Conservation (phyloP, 2,797 vertebrate species). For the Chiropotes sagulatus region DNA sequence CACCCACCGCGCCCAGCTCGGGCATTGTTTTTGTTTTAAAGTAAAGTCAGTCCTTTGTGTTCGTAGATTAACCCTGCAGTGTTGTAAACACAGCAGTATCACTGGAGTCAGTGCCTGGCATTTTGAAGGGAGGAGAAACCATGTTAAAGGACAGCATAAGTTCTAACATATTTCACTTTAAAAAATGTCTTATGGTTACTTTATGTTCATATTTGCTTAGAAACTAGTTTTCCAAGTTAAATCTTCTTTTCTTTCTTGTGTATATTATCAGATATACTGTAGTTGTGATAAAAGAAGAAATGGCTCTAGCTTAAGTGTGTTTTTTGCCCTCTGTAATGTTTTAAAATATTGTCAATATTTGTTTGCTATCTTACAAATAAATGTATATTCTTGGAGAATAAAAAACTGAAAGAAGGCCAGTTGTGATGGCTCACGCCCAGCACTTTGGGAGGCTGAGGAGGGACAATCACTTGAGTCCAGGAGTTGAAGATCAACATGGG, state of each 20-base stretch:
- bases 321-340: neutral
- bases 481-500: neutral
- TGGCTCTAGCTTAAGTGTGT: neutral
- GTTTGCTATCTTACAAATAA: neutral
- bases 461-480: neutral
- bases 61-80: neutral
- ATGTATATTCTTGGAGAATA: neutral
- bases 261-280: neutral
- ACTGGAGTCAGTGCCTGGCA: fast-evolving
- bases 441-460: neutral
- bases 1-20: no score
- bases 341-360: neutral
- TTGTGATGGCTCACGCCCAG: neutral
- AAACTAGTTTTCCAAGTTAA: neutral
- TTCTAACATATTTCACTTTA: neutral
- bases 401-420: neutral
- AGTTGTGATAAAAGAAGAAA: neutral
- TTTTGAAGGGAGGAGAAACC: neutral
- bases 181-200: neutral
- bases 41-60: neutral
- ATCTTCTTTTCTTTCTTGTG: neutral
- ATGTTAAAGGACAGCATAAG: neutral
- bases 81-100: neutral
- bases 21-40: no score
- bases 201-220: neutral